Conservation (phyloP, 2,888 invertebrate species). For the Lepidonotus clava region DNA sequence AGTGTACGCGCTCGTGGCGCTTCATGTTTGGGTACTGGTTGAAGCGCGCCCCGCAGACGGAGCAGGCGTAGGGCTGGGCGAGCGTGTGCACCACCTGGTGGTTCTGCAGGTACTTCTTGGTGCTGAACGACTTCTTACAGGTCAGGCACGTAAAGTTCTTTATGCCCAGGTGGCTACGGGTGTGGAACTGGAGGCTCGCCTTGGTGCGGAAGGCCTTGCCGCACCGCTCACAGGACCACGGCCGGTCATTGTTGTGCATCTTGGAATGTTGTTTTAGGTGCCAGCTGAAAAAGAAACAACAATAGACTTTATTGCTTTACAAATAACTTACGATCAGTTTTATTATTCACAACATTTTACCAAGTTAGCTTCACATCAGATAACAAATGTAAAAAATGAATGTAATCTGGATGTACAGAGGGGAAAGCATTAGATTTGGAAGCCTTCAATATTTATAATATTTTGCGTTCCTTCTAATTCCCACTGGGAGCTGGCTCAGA, state of each 20-base stretch:
- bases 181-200: conserved; percentile 60
- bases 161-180: conserved; percentile 60
- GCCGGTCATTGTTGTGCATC: conserved; percentile 59
- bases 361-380: too few relatives aligned
- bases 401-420: too few relatives aligned
- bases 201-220: conserved; percentile 59
- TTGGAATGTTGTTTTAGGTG: conserved; percentile 61
- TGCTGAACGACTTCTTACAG: conserved; percentile 60
- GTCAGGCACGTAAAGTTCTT: conserved; percentile 57
- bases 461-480: too few relatives aligned
- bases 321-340: too few relatives aligned
- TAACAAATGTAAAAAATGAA: too few relatives aligned
- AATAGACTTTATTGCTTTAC: too few relatives aligned
- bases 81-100: conserved; percentile 62
- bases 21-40: conserved; percentile 62
- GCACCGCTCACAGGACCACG: conserved; percentile 58
- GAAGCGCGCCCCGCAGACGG: conserved; percentile 57
- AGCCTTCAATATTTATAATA: too few relatives aligned
- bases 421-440: too few relatives aligned
- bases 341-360: too few relatives aligned
- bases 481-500: too few relatives aligned
- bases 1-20: conserved; percentile 61
- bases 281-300: conserved; percentile 54
- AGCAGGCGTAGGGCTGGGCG: conserved; percentile 59
- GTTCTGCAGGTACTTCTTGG: conserved; percentile 58